Evolutionary conservation across 2,888 invertebrate species (phyloP), one percentile per base, ranked within the genome.

Genomic region (Melanotus villosus): DNA sequence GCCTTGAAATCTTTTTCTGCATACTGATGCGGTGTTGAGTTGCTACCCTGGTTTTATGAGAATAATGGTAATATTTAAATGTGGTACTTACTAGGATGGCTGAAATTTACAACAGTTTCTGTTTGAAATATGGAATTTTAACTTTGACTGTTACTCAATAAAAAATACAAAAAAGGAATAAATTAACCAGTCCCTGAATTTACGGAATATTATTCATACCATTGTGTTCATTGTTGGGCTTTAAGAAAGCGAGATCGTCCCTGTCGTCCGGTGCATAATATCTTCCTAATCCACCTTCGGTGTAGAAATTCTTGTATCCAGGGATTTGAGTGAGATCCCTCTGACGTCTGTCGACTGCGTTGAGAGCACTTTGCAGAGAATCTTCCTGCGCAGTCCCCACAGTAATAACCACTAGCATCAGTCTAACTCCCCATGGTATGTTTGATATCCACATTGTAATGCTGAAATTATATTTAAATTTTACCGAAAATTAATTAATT

Each of bases 271-370:
- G 32, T 45, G 45, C 18, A 45, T 70, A 70, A n/a, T 58, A 65
- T 47, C 32, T 26, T 36, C 38, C 60, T 19, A 62, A 21, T 43
- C 57, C 66, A 21, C 57, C 50, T 23, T 77, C 75, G 1, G 71
- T 41, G 38, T 73, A 70, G 43, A 65, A 72, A 45, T 71, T 69
- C 16, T 58, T 65, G 43, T 79, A 80, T 65, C 68, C 52, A 69
- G 70, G 45, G 72, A 70, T 56, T 52, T 76, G 73, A 1, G 75
- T 75, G 18, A 82, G 72, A 50, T 83, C 82, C 65, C 84, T 80
- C 75, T 87, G 87, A 36, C 87, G 86, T 65, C 85, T 82, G 36
- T 83, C 82, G 26, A 87, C 83, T 1, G 85, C 86, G 57, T 85
- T 84, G 66, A 87, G 75, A 2, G 87, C 87, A 70, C 84, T 84